phyloP scores from a whole-genome alignment of 2,113 vertebrate species.

The Gymnocephalus cernua region DNA sequence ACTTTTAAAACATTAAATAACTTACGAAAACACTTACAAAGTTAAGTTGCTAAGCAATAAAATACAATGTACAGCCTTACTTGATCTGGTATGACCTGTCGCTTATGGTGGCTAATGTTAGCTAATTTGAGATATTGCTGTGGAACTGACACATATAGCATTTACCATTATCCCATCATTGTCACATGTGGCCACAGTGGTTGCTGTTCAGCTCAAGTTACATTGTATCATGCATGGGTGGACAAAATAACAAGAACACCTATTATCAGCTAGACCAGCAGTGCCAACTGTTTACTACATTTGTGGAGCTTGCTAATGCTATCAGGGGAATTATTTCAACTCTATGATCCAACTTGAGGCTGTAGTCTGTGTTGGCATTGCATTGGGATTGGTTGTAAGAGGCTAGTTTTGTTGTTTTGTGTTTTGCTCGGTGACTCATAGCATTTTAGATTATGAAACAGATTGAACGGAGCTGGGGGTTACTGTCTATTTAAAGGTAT shows the following conservation, averaged over 20 bases:
- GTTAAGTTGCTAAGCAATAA: too few relatives aligned
- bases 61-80: background rate
- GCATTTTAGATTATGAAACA: constrained; percentile 74
- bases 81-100: background rate
- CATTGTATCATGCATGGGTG: background rate
- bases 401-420: constrained; percentile 35
- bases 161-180: background rate
- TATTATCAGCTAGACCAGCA: background rate
- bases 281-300: background rate
- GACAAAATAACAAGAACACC: background rate
- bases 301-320: background rate
- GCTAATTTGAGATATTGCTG: background rate
- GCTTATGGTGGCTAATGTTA: background rate
- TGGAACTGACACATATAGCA: background rate
- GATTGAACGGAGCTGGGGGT: constrained; percentile 64
- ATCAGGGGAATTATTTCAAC: background rate
- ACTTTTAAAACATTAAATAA: background rate
- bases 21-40: background rate
- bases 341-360: background rate
- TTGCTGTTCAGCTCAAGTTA: background rate
- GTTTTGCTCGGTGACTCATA: constrained; percentile 64
- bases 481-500: constrained; percentile 75
- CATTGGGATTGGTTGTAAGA: background rate
- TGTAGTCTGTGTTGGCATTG: background rate
- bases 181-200: background rate